Evolutionary conservation across 2,113 vertebrate species (phyloP).

Genomic region (Epinephelus fuscoguttatus): DNA sequence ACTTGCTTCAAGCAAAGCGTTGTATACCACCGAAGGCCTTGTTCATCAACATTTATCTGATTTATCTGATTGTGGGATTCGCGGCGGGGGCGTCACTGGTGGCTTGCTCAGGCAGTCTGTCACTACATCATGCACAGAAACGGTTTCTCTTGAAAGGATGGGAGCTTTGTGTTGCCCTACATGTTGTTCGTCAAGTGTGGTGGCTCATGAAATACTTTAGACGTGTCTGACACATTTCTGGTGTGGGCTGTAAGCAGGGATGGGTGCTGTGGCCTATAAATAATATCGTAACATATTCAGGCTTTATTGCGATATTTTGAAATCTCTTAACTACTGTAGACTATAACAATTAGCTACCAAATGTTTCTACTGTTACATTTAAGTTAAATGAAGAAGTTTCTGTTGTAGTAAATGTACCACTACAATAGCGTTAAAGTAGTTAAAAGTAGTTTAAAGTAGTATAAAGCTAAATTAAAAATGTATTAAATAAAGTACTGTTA

Average conservation of each 20-base stretch:
- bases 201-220: constrained; percentile 40
- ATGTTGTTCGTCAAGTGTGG: not conserved
- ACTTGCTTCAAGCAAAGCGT: constrained; percentile 39
- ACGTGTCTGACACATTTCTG: not conserved
- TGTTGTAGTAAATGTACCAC: no score
- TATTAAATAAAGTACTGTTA: no score
- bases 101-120: constrained; percentile 60
- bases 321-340: no score
- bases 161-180: not conserved
- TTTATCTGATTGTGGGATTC: constrained; percentile 55
- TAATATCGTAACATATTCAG: no score
- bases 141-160: constrained; percentile 13
- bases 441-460: no score
- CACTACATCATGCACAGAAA: constrained; percentile 52
- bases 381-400: no score
- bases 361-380: no score
- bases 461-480: no score
- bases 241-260: not conserved
- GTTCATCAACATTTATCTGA: constrained; percentile 75
- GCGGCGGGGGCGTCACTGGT: constrained; percentile 49
- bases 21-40: constrained; percentile 51
- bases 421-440: no score
- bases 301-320: no score
- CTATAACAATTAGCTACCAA: no score
- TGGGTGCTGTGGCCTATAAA: no score